Evolutionary conservation across 2,113 vertebrate genomes (phyloP), one percentile per base, ranked within the genome.

Genomic region (Podocnemis expansa): DNA sequence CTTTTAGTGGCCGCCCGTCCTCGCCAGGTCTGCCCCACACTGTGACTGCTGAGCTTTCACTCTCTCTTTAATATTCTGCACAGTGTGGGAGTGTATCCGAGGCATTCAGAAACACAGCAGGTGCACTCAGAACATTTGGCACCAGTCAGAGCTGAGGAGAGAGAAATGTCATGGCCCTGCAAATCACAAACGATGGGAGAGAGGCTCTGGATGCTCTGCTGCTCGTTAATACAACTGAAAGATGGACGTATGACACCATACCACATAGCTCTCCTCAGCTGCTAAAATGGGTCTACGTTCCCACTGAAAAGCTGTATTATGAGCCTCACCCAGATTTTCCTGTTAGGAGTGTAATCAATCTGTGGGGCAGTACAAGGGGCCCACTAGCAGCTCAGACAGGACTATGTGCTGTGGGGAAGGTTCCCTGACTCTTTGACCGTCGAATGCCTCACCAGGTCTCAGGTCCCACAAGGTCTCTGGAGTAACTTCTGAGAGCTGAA

Each of bases 61-160:
- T 80, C 91, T 51, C 93, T 93, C 84, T 94, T 96, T 90, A 95
- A 94, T 94, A 95, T 94, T 96, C 95, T 89, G 56, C 80, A 73
- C 4, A 1, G 29, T 0, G 0, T 87, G 0, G 3, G n/a, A 1
- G 47, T 14, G 93, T 10, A 7, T n/a, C 67, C 27, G 78, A 88
- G 84, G 91, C 63, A 82, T 92, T 87, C 94, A 76, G 93, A n/a
- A 0, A 1, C 49, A 0, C 9, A 0, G 87, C 16, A 0, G 96
- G 94, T 78, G 92, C 95, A 94, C 91, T 94, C 95, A 92, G 89
- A 96, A 95, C 83, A 76, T 54, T 51, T 93, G 92, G 93, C 94
- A 85, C n/a, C 41, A 58, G 89, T 80, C 12, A 6, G 89, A 93
- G 88, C 92, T 85, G 95, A 93, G 92, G 47, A 87, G 78, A 85